Conservation (phyloP, 2,797 vertebrate genomes). For the Harpagifer antarcticus region DNA sequence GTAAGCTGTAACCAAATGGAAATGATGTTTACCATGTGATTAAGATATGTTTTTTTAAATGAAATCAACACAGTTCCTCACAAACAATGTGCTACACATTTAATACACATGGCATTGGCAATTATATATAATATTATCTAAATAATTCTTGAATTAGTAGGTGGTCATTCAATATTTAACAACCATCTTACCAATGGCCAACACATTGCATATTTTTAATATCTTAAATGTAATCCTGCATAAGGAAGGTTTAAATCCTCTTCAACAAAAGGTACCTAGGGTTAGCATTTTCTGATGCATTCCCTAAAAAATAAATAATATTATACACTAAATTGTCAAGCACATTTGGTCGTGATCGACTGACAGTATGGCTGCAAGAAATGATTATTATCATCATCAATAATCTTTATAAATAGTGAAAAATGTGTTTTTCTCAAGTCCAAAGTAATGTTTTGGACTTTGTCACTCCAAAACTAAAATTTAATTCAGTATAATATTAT, state of each 20-base stretch:
- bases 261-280: not conserved
- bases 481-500: too few relatives aligned
- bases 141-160: not conserved
- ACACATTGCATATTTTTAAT: not conserved
- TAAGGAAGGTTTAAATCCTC: not conserved
- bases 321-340: not conserved
- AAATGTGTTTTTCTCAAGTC: too few relatives aligned
- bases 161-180: not conserved
- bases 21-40: not conserved
- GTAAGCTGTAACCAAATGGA: slow-evolving; percentile 72
- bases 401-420: too few relatives aligned
- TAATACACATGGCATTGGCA: not conserved
- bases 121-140: not conserved
- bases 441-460: too few relatives aligned
- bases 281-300: not conserved
- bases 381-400: too few relatives aligned
- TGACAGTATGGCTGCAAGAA: not conserved
- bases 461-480: too few relatives aligned
- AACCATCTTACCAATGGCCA: not conserved
- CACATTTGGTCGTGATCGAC: not conserved
- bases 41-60: not conserved
- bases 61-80: not conserved
- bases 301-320: not conserved
- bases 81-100: not conserved
- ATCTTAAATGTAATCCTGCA: not conserved